Evolutionary conservation across 2,888 invertebrate genomes (phyloP), one percentile per base, ranked within the genome.

Genomic region (Patella ulyssiponensis): DNA sequence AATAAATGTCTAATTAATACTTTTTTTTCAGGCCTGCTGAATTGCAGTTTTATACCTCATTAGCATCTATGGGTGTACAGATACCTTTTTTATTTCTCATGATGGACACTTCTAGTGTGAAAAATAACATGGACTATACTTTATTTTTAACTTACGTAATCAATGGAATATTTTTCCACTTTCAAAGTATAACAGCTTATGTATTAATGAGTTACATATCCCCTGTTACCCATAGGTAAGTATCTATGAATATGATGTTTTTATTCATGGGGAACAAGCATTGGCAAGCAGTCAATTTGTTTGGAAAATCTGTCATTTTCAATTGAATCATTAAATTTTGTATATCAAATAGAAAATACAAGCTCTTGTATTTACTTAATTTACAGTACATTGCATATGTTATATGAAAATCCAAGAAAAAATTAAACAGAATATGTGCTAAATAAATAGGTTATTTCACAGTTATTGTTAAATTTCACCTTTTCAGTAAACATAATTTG

Each of bases 161-260:
- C 20, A 95, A 95, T 90, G 96, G 95, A 76, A 89, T 95, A 53
- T 95, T 95, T 91, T 96, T 95, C 91, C 95, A 96, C 91, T 95
- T 95, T 89, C 96, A 96, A 93, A 95, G 95, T 90, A 95, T 95
- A 87, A 95, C 95, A 70, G 95, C 95, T 9, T 95, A 95, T 90
- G 95, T 95, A 80, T 93, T 95, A 81, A 95, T 96, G 95, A 95
- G 95, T 88, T 95, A 95, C 88, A 95, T 96, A 88, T 95, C 95
- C 90, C 95, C 95, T 44, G 95, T 96, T 20, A 95, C 95, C 52
- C 95, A 96, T 89, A 89, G 89, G 89, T 89, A 81, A 79, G 85
- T 78, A 44, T 44, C 7, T 44, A 44, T 44, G 44, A 44, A 44
- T 44, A 44, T 44, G 9, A 44, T 44, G 4, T 44, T 44, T 9